A percentile compares a stretch with the other conserved stretches of the same genome.
These are phyloP conservation scores for Taphrorychus bicolor DNA, from an alignment of 2,888 invertebrate genomes.

Conservation along the genomic window DNA sequence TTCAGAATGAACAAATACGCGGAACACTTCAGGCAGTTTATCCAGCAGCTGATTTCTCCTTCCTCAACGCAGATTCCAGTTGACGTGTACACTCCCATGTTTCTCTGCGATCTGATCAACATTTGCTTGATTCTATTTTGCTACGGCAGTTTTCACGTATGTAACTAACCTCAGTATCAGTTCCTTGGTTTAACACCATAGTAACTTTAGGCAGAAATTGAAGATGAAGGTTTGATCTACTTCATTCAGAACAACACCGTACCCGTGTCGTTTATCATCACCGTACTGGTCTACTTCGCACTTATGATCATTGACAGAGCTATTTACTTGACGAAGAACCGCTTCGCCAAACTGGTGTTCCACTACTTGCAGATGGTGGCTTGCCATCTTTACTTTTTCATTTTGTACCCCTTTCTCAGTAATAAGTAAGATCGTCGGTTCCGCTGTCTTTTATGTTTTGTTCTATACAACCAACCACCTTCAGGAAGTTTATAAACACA, in stretches of 20 bases:
- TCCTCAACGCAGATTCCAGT: constrained; percentile 32
- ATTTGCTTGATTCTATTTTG: constrained; percentile 28
- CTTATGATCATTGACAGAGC: constrained; percentile 32
- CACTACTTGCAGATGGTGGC: constrained; percentile 28
- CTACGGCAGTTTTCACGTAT: constrained; percentile 24
- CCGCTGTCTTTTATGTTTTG: neutral
- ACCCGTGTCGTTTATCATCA: constrained; percentile 20
- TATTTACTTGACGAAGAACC: constrained; percentile 31
- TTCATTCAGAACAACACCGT: constrained; percentile 29
- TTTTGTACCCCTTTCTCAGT: constrained; percentile 25
- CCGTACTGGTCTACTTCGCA: constrained; percentile 7
- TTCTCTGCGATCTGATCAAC: constrained; percentile 36
- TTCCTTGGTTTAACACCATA: neutral
- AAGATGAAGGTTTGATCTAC: constrained; percentile 18
- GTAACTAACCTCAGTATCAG: neutral
- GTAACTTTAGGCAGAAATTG: neutral
- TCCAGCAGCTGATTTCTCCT: constrained; percentile 32
- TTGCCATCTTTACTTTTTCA: constrained; percentile 26
- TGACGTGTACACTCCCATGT: constrained; percentile 40
- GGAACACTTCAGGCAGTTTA: constrained; percentile 26
- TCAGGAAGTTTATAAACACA: constrained; percentile 16
- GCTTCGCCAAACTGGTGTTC: constrained; percentile 31
- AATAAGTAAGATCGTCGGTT: constrained; percentile 20
- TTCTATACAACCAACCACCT: neutral
- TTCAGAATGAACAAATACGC: constrained; percentile 32